Evolutionary conservation across 2,888 invertebrate genomes (phyloP).

Genomic region (Hemithea aestivaria): DNA sequence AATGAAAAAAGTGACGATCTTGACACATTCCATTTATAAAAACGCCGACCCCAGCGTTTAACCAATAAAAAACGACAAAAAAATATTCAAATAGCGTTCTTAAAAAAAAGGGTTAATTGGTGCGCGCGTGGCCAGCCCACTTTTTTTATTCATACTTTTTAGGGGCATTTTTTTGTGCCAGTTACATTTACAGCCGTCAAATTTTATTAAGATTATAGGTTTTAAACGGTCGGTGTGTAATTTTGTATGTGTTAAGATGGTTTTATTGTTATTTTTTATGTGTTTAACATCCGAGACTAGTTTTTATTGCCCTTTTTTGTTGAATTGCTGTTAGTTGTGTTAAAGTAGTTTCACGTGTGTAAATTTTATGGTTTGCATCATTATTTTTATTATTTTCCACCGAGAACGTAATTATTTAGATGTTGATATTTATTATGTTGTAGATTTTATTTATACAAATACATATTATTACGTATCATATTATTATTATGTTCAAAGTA

Average conservation of each 20-base stretch:
- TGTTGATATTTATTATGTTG: too few relatives aligned
- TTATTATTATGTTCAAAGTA: too few relatives aligned
- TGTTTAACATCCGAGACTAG: background rate
- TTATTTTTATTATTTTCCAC: too few relatives aligned
- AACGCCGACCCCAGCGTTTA: slow-evolving; percentile 57
- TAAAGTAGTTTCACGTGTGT: background rate
- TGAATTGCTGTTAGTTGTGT: background rate
- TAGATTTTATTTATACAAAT: too few relatives aligned
- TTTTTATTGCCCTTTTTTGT: slow-evolving; percentile 4
- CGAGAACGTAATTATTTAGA: too few relatives aligned
- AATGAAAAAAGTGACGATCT: slow-evolving; percentile 55
- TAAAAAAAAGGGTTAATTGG: slow-evolving; percentile 70
- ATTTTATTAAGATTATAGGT: slow-evolving; percentile 62
- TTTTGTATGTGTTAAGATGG: slow-evolving; percentile 32
- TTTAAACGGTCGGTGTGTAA: slow-evolving; percentile 45
- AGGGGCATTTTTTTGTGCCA: slow-evolving; percentile 70
- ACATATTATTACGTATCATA: too few relatives aligned
- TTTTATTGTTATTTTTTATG: slow-evolving; percentile 17
- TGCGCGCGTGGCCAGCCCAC: slow-evolving; percentile 65
- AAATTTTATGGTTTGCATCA: too few relatives aligned
- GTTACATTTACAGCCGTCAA: slow-evolving; percentile 54
- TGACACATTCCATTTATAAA: slow-evolving; percentile 51
- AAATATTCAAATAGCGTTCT: slow-evolving; percentile 40
- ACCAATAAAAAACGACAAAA: slow-evolving; percentile 65
- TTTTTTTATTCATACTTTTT: slow-evolving; percentile 45